A percentile compares a stretch with the other conserved stretches of the same genome.
phyloP scores from a whole-genome alignment of 2,888 invertebrate species.

The Caenorhabditis sp. region DNA sequence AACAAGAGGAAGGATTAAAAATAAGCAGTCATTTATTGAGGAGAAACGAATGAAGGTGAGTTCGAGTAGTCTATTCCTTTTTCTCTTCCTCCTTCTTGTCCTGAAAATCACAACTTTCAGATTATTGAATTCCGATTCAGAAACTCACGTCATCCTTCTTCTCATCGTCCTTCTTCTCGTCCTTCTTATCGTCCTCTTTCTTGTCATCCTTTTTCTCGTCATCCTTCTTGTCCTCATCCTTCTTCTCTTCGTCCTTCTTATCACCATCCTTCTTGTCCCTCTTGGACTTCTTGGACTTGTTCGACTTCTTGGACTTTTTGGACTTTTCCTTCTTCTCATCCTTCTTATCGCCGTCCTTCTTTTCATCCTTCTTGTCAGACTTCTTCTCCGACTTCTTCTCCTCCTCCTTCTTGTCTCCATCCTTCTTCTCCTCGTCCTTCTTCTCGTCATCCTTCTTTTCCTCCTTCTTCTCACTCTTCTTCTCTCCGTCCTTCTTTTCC shows the following conservation, averaged over 20 bases:
- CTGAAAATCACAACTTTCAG: not conserved
- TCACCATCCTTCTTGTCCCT: constrained; percentile 1
- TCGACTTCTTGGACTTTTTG: not conserved
- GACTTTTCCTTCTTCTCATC: constrained; percentile 6
- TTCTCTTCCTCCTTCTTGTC: constrained; percentile 14
- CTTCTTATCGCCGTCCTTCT: constrained; percentile 10
- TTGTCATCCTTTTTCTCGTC: constrained; percentile 2
- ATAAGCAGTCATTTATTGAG: not conserved
- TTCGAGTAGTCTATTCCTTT: not conserved
- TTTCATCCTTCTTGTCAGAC: not conserved
- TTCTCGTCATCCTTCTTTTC: no score
- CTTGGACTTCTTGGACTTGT: constrained; percentile 10
- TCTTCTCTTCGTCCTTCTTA: not conserved
- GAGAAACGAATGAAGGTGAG: not conserved
- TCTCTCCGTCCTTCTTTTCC: constrained; percentile 4
- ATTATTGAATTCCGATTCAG: not conserved
- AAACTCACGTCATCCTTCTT: constrained; percentile 9
- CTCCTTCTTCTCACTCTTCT: constrained; percentile 1
- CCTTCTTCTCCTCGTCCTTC: not conserved
- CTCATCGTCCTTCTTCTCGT: constrained; percentile 2
- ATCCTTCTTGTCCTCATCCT: constrained; percentile 4
- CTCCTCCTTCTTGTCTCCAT: not conserved
- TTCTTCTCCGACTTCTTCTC: not conserved
- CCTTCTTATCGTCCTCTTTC: not conserved
- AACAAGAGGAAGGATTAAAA: no score